phyloP scores from a whole-genome alignment of 2,113 vertebrate genomes.

The Oreochromis spilurus region DNA sequence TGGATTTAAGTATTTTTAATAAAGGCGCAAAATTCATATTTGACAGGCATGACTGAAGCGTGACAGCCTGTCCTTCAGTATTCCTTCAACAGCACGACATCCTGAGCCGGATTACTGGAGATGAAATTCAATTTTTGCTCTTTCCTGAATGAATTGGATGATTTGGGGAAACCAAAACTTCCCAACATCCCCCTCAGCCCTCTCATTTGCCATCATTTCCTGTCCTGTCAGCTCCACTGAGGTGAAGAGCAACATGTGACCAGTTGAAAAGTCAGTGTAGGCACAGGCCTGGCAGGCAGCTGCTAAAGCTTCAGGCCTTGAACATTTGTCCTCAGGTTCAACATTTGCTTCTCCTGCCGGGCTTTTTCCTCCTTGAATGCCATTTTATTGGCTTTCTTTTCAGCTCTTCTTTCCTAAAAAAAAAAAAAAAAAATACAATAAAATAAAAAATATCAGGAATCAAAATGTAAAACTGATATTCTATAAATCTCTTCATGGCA shows the following conservation, averaged over 20 bases:
- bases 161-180: neutral
- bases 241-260: neutral
- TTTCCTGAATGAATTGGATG: neutral
- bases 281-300: neutral
- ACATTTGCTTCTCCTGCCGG: slow-evolving; percentile 87
- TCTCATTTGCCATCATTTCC: neutral
- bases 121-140: neutral
- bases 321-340: slow-evolving; percentile 81
- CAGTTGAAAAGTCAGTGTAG: neutral
- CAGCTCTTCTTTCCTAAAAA: slow-evolving; percentile 82
- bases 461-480: neutral
- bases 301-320: slow-evolving; percentile 86
- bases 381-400: slow-evolving; percentile 90
- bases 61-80: neutral
- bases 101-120: neutral
- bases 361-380: slow-evolving; percentile 89
- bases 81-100: neutral
- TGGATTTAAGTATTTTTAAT: neutral
- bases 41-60: neutral
- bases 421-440: neutral
- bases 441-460: neutral
- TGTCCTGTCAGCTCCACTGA: neutral
- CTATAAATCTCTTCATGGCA: neutral
- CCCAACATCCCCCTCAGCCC: neutral
- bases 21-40: neutral